Base-by-base conservation (phyloP, 2,797 vertebrate genomes). In the Pangasius mekongensis region DNA sequence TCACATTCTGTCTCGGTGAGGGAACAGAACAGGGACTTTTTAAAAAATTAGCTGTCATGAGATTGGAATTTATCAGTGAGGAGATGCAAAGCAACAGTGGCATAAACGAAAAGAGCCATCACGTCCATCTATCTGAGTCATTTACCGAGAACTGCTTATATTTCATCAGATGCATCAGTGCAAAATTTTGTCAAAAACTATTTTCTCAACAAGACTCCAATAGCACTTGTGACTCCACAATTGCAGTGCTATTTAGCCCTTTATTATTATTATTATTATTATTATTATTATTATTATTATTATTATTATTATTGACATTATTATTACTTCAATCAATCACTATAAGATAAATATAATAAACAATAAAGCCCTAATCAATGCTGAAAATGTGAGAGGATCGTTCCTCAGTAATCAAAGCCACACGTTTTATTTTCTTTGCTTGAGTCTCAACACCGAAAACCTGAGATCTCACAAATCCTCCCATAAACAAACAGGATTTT, bases 11-110 rank as follows among this genome's bases (percentile, higher is more conserved):
- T 39, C 67, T 52, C 66, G 27, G 54, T 81, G 77, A 87, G 13
- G n/a, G 73, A 60, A 78, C 77, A 30, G 54, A 84, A 74, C 85
- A 16, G 62, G 66, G 6, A 0, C 39, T 58, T 13, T 14, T 84
- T 88, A 86, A 86, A 76, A 74, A 86, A 88, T 89, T 82, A 87
- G 27, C 84, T 86, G 84, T 91, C 80, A 87, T 14, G 83, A 6
- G 6, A 81, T 83, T 36, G 82, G 0, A 56, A 71, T 60, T 86
- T 62, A 84, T 36, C 73, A 62, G n/a, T 33, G 52, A 74, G 7
- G 0, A 86, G 85, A 54, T 0, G 47, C 60, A 66, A 86, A 78
- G 52, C 58, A 78, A 78, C 56, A 47, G n/a, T 36, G 10, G 60
- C 73, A 66, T 47, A 8, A 49, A 86, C 18, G 27, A 76, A 71